phyloP scores from a whole-genome alignment of 2,797 vertebrate species.

The Periophthalmus magnuspinnatus region DNA sequence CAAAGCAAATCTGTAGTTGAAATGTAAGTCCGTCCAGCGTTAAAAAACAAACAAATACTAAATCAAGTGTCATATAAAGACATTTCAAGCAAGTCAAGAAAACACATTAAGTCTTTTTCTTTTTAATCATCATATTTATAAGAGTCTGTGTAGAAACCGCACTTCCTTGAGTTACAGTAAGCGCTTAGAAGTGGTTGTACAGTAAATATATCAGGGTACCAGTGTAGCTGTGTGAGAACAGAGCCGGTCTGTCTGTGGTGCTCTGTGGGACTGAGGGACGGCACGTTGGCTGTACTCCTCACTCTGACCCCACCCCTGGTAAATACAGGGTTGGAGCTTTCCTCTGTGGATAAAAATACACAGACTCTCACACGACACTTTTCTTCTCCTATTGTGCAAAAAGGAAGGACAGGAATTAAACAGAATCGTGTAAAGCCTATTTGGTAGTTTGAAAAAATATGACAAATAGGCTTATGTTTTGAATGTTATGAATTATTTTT shows the following conservation, averaged over 20 bases:
- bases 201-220: constrained; percentile 47
- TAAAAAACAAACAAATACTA: neutral
- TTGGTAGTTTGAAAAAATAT: neutral
- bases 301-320: constrained; percentile 77
- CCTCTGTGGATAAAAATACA: constrained; percentile 76
- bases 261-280: constrained; percentile 38
- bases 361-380: constrained; percentile 53
- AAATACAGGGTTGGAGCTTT: constrained; percentile 80
- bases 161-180: constrained; percentile 50
- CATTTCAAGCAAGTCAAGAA: constrained; percentile 8
- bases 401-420: constrained; percentile 24
- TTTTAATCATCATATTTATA: constrained; percentile 36
- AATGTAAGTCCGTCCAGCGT: neutral
- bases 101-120: constrained; percentile 9
- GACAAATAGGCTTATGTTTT: neutral
- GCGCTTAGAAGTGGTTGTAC: constrained; percentile 51
- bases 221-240: constrained; percentile 50
- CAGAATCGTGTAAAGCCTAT: neutral
- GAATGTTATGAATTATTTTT: neutral
- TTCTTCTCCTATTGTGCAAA: constrained; percentile 44
- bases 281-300: constrained; percentile 60
- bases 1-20: neutral
- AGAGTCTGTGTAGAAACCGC: constrained; percentile 30
- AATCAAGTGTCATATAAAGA: neutral
- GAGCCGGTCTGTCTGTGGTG: constrained; percentile 57